Base-by-base conservation (phyloP, 2,888 invertebrate genomes). In the Keiferia lycopersicella region DNA sequence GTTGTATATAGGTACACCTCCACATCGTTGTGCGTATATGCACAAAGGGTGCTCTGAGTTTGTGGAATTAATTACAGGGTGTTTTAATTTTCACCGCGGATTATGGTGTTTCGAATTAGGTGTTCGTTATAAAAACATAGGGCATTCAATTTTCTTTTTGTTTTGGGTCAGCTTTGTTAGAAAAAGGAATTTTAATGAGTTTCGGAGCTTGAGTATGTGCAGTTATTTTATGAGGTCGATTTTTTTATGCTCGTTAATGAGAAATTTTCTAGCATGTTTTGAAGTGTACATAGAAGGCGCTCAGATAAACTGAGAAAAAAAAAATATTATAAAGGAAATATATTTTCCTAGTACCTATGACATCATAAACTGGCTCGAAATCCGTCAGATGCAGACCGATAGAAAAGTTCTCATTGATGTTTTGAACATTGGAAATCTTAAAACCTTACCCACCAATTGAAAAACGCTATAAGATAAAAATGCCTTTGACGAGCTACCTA, bases 21-120 rank as follows among this genome's bases (percentile, higher is more conserved):
- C 45, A 20, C 26, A 20, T 63, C 22, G 7, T 50, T 30, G 38
- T 60, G 57, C 50, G 7, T 59, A 70, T 67, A 71, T 69, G 69
- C 68, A 64, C 68, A 71, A 66, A 67, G 69, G 71, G 72, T 71
- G 71, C 74, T 76, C 78, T 79, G 73, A 83, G 81, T 83, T 86
- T 82, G 81, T 72, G 73, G 82, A 83, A 85, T 86, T 84, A 86
- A 86, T 86, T 85, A 83, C 78, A 74, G 82, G 75, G 76, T 69
- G 78, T 79, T 83, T 82, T 82, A 78, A 82, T 83, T 83, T 81
- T 75, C 71, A 65, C 68, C 70, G 63, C 71, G 68, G 76, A 73
- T 75, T 75, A 77, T 72, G 77, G 71, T 71, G 71, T 67, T 67
- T 53, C 67, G 73, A 71, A 79, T 80, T 80, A 79, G 75, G 76